Percentiles rank a stretch among this genome's conserved stretches.
Evolutionary conservation across 1,140 invertebrate genomes (phyloP).

Genomic region (Dufourea novaeangliae): DNA sequence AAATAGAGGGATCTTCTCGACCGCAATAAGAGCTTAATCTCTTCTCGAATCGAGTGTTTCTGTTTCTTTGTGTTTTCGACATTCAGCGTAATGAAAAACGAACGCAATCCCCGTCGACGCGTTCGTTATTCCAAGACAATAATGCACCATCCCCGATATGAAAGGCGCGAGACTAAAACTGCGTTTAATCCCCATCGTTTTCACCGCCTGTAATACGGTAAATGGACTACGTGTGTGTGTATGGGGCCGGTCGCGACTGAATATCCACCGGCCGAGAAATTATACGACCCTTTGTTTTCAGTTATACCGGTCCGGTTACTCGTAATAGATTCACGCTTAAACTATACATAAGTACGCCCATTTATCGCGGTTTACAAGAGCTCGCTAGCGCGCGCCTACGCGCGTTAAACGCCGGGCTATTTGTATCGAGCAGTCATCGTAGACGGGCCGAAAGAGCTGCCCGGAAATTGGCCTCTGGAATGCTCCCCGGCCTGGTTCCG

Average conservation of each 20-base stretch:
- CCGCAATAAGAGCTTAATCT: too few species aligned
- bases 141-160: slow-evolving; percentile 15
- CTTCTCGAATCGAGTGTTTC: too few species aligned
- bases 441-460: not conserved
- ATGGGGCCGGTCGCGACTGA: not conserved
- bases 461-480: not conserved
- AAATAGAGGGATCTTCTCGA: too few species aligned
- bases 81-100: too few species aligned
- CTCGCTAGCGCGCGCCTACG: not conserved
- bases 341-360: slow-evolving; percentile 32
- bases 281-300: slow-evolving; percentile 44
- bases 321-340: slow-evolving; percentile 42
- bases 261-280: slow-evolving; percentile 29
- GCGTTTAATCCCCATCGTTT: slow-evolving; percentile 11
- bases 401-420: not conserved
- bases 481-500: too few species aligned
- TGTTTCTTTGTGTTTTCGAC: not conserved
- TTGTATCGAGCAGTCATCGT: slow-evolving; percentile 17
- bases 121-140: slow-evolving; percentile 45
- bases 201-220: not conserved
- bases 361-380: slow-evolving; percentile 31
- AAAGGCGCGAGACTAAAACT: not conserved
- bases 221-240: slow-evolving; percentile 30
- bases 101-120: not conserved
- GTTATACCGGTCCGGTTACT: slow-evolving; percentile 22